These are phyloP conservation scores for Cynoglossus semilaevis DNA, from an alignment of 2,113 vertebrate genomes.

Conservation along the genomic window DNA sequence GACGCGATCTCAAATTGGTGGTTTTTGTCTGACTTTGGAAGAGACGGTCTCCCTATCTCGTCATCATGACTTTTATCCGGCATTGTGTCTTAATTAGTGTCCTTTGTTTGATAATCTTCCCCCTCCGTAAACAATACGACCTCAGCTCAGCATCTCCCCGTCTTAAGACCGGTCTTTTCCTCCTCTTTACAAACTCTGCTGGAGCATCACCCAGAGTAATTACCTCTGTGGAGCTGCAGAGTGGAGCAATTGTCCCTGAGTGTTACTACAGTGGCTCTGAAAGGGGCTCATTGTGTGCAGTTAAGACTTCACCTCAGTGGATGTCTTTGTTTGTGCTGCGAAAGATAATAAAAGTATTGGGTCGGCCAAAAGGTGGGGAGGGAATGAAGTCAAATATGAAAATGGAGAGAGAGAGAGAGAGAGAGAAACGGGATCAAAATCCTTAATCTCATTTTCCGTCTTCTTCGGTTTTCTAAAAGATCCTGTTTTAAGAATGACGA, in stretches of 20 bases:
- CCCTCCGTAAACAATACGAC: conserved; percentile 73
- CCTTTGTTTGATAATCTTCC: conserved; percentile 69
- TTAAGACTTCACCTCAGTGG: conserved; percentile 71
- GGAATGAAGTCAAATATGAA: conserved; percentile 56
- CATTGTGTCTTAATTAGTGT: conserved; percentile 61
- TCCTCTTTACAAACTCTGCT: conserved; percentile 53
- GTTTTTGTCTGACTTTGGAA: neutral
- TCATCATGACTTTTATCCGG: conserved; percentile 40
- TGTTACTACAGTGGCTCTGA: conserved; percentile 77
- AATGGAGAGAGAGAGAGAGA: conserved; percentile 24
- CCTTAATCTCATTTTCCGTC: too few species aligned
- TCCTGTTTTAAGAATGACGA: too few species aligned
- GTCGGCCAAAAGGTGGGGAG: conserved; percentile 50
- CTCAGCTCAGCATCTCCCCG: conserved; percentile 17
- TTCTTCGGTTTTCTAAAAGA: too few species aligned
- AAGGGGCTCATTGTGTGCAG: conserved; percentile 77
- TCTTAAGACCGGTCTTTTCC: conserved; percentile 37
- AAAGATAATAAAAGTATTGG: conserved; percentile 79
- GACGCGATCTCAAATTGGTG: neutral
- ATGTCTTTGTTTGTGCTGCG: conserved; percentile 75
- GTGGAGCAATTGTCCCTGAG: conserved; percentile 75
- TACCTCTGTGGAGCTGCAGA: conserved; percentile 70
- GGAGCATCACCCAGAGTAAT: conserved; percentile 73
- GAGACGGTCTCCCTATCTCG: conserved; percentile 11
- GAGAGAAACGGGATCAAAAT: too few species aligned